Evolutionary conservation across 2,888 invertebrate genomes (phyloP), one percentile per base, ranked within the genome.

Genomic region (Zaprionus obscuricornis): DNA sequence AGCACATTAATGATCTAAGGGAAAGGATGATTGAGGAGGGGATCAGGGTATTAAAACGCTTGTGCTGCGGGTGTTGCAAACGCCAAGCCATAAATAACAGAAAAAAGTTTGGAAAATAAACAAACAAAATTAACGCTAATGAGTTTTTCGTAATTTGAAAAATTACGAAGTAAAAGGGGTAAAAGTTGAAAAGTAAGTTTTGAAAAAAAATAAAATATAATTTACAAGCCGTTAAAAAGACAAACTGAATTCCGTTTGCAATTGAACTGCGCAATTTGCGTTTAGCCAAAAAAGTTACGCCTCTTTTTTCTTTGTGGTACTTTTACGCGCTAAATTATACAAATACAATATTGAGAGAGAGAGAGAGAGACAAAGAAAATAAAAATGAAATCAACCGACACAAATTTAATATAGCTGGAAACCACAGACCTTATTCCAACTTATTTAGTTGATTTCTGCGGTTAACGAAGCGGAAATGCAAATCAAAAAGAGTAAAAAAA

Each of bases 401-500:
- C n/a, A 2, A 11, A 13, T 43, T 57, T 14, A 46, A 63, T 34
- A 40, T 17, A 45, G 13, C 17, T 36, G 14, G 8, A 27, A n/a
- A n/a, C n/a, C n/a, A n/a, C n/a, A n/a, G n/a, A n/a, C n/a, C 20
- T 13, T 33, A 46, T 42, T 45, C 6, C 17, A 22, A 17, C 45
- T 31, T 55, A 55, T 29, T 67, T 56, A 60, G 57, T 56, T 10
- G 24, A 10, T 57, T 22, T n/a, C 36, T 24, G 42, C n/a, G 57
- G 57, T 71, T 71, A 78, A 76, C 83, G 77, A 78, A 62, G 70
- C 73, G 78, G 81, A 78, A 83, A 73, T 66, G 70, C 70, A 83
- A 66, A 78, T 76, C 65, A 73, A 40, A 64, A 66, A 55, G 34
- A 45, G 20, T 29, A 50, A 36, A 40, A 40, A n/a, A 22, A 47